Base-by-base conservation (phyloP, 2,888 invertebrate species). In the Drosophila neonasuta region DNA sequence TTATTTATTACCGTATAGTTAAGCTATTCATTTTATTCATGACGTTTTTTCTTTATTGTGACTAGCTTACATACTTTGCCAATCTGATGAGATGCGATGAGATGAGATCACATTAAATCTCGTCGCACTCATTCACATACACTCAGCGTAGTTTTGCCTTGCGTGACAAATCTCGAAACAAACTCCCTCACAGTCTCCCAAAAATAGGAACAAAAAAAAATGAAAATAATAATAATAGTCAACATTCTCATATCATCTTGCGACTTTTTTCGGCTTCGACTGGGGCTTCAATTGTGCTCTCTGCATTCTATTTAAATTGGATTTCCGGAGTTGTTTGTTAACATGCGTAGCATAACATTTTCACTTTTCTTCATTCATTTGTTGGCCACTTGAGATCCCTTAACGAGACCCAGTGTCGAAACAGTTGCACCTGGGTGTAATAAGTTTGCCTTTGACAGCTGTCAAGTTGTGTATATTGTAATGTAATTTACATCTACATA, bases 361-460 rank as follows among this genome's bases (percentile, higher is more conserved):
- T 80, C 81, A 86, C 81, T 80, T 83, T 81, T 36, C 36, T 83
- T 45, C 71, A 50, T 41, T 34, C 52, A 39, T 54, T 54, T 54
- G 49, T 41, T 48, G 61, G 52, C 71, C 68, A 69, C 76, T 80
- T 61, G 56, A 67, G 57, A 50, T 36, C 45, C 29, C 44, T 48
- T 59, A 76, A 72, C 61, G 73, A 68, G 61, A 29, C 56, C 51
- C 67, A 80, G 68, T 84, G 71, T 69, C 49, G 58, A 39, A 41
- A 60, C 77, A 74, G 67, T 57, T 70, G 71, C 70, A 61, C 45
- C 57, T 45, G 59, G 44, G 54, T 48, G 34, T 58, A 69, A 46
- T 41, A 29, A 67, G 65, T 71, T 73, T 63, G 46, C 64, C 51
- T 71, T 74, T 77, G 83, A 82, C 86, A 80, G 84, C 80, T 86